These are phyloP conservation scores for Botia almorhae DNA, from an alignment of 2,797 vertebrate species.

Conservation along the genomic window DNA sequence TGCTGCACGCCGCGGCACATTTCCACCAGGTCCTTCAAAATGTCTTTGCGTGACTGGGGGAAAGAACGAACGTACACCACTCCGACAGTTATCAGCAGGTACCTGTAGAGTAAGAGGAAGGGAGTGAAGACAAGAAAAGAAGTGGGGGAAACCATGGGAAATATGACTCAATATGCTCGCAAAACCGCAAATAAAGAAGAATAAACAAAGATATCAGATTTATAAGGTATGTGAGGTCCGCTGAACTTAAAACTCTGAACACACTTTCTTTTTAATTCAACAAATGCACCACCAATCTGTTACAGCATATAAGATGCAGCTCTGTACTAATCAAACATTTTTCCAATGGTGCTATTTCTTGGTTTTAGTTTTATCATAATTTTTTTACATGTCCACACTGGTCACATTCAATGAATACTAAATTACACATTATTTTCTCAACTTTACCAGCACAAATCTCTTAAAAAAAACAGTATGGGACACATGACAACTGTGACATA, in stretches of 20 bases:
- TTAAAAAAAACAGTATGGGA: neutral
- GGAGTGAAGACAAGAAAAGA: neutral
- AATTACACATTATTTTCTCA: neutral
- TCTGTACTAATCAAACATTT: neutral
- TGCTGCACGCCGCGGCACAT: conserved; percentile 99
- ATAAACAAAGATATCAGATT: neutral
- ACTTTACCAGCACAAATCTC: neutral
- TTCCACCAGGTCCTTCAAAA: conserved; percentile 97
- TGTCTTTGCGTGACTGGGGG: conserved; percentile 97
- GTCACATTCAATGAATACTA: neutral
- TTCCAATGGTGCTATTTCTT: neutral
- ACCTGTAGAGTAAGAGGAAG: conserved; percentile 73
- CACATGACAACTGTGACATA: neutral
- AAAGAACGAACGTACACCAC: conserved; percentile 98
- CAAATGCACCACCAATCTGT: conserved; percentile 10
- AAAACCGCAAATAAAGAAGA: neutral
- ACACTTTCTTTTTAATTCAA: neutral
- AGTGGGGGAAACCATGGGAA: neutral
- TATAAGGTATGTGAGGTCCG: neutral
- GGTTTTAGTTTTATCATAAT: neutral
- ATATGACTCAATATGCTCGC: neutral
- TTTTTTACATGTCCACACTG: neutral
- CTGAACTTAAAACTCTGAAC: neutral
- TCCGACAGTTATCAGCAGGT: conserved; percentile 96
- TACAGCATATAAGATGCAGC: conserved; percentile 1